Percentiles rank a stretch among this genome's conserved stretches.
phyloP scores from a whole-genome alignment of 2,888 invertebrate genomes.

The Troides oblongomaculatus region DNA sequence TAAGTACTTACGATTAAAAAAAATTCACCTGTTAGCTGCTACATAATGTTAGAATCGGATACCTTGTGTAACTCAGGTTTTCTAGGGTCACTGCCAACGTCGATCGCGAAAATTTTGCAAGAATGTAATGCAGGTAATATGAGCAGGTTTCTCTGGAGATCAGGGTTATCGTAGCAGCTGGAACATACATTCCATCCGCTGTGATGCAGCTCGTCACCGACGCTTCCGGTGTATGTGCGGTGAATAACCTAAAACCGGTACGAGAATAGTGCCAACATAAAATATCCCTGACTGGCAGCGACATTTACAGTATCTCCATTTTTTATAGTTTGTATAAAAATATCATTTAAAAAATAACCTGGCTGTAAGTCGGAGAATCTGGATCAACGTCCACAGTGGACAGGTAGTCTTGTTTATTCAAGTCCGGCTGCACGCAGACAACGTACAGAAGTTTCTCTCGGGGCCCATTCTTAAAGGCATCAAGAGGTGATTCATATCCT shows the following conservation, averaged over 20 bases:
- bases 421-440: conserved; percentile 90
- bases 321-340: conserved; percentile 17
- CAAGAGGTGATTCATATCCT: conserved; percentile 88
- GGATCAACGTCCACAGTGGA: conserved; percentile 96
- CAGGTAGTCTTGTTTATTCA: conserved; percentile 90
- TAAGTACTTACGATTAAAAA: background rate
- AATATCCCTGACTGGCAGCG: background rate
- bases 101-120: conserved; percentile 90
- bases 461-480: conserved; percentile 90
- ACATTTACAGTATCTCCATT: background rate
- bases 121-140: conserved; percentile 91
- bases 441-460: conserved; percentile 93
- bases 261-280: background rate
- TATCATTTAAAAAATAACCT: conserved; percentile 76
- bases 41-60: conserved; percentile 22
- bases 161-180: conserved; percentile 85
- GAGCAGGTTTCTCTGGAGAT: conserved; percentile 86
- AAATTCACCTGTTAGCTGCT: background rate
- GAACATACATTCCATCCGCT: conserved; percentile 98
- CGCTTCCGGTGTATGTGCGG: conserved; percentile 87
- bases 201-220: conserved; percentile 95
- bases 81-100: conserved; percentile 86
- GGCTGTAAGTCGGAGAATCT: conserved; percentile 88
- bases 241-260: conserved; percentile 88
- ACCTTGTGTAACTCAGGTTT: conserved; percentile 88